Conservation (phyloP, 1,140 invertebrate genomes). For the Popillia japonica region DNA sequence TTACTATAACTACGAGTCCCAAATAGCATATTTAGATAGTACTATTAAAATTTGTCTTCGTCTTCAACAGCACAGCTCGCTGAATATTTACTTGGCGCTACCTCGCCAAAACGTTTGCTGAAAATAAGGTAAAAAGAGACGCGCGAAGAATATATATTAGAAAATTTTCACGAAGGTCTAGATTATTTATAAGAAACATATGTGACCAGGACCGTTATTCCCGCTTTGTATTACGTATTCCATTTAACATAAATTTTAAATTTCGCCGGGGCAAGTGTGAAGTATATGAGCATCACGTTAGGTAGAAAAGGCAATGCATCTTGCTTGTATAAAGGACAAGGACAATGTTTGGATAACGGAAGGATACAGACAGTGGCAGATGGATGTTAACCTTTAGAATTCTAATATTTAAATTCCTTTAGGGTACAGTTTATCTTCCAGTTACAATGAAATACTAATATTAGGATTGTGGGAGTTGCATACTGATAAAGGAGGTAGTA, state of each 20-base stretch:
- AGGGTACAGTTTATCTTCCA: not conserved
- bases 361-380: not conserved
- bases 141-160: not conserved
- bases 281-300: not conserved
- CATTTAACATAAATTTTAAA: constrained; percentile 20
- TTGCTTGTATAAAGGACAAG: not conserved
- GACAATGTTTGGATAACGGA: not conserved
- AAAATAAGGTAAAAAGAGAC: not conserved
- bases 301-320: not conserved
- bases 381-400: not conserved
- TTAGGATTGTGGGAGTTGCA: no score
- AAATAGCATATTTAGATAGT: not conserved
- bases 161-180: not conserved
- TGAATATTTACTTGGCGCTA: not conserved
- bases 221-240: constrained; percentile 14
- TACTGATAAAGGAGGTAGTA: no score
- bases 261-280: not conserved
- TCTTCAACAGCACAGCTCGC: not conserved
- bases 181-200: constrained; percentile 19
- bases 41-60: not conserved
- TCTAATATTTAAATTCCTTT: not conserved
- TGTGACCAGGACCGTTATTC: constrained; percentile 5
- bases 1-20: not conserved
- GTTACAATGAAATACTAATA: no score
- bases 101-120: not conserved